Conservation (phyloP, 2,113 vertebrate species). For the Herpailurus yagouaroundi region DNA sequence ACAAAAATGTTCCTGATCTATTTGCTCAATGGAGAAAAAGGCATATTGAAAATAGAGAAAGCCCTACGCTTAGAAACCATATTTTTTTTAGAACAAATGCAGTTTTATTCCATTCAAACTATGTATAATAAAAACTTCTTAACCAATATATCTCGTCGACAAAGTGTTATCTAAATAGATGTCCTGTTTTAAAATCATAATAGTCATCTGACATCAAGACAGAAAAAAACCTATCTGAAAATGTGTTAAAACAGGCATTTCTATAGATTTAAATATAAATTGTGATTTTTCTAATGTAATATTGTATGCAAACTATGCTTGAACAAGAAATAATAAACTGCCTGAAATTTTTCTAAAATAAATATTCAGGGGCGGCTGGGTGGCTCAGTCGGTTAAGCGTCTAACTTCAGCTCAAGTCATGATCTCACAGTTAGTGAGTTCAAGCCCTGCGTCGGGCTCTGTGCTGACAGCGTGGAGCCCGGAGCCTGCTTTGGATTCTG, state of each 20-base stretch:
- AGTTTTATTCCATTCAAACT: not conserved
- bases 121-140: not conserved
- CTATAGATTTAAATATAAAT: not conserved
- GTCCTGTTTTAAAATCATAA: not conserved
- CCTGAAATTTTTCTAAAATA: not conserved
- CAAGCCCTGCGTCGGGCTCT: too few relatives aligned
- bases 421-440: too few relatives aligned
- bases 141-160: not conserved
- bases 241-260: not conserved
- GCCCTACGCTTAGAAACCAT: fast-evolving
- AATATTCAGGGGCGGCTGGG: not conserved
- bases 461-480: too few relatives aligned
- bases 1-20: not conserved
- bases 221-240: not conserved
- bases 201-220: not conserved
- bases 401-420: too few relatives aligned
- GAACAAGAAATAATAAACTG: not conserved
- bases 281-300: not conserved
- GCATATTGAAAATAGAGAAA: not conserved
- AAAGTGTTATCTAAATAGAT: not conserved
- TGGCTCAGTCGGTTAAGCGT: too few relatives aligned
- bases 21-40: too few relatives aligned
- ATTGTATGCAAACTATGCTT: not conserved
- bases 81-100: not conserved
- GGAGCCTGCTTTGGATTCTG: too few relatives aligned